Evolutionary conservation across 2,113 vertebrate genomes (phyloP), one percentile per base, ranked within the genome.

Genomic region (Carassius carassius): DNA sequence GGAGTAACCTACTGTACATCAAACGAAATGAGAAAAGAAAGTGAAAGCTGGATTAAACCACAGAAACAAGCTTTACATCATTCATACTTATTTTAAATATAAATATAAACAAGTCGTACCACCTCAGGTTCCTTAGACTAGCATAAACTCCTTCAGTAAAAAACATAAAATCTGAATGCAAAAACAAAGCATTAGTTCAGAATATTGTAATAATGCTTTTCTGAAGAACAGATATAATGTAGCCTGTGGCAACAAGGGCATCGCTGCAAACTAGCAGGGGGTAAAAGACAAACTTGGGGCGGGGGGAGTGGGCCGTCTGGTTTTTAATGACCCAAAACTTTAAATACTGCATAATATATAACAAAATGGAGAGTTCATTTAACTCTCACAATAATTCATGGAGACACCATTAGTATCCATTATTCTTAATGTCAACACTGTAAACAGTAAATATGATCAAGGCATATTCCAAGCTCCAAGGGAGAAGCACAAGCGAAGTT

Each of bases 261-360:
- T 95, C 95, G 95, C 94, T 95, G 93, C 91, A 94, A 87, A 94
- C 94, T 90, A 91, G 94, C 87, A 93, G 95, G 95, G 96, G 96
- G 96, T 96, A 95, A 96, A 95, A 94, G 92, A 95, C 93, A 94
- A 94, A 96, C 95, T 93, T 93, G 94, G 95, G 95, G 92, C 93
- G 97, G 94, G 95, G 90, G 94, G 94, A 94, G 95, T 95, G 96
- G 94, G 92, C 96, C 95, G 96, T 97, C 95, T 94, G 93, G 91
- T 95, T 98, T 97, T 97, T 97, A 99, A 99, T 99, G 97, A 99
- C 97, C 96, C 97, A 96, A 98, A 99, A 97, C 98, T 99, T 99
- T 99, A 99, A 99, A 97, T 99, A 99, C 97, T 99, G 97, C 96
- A 98, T 99, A 98, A 99, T 99, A 98, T 97, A 98, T 94, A 96